phyloP scores from a whole-genome alignment of 2,113 vertebrate genomes.

The Ranitomeya variabilis region DNA sequence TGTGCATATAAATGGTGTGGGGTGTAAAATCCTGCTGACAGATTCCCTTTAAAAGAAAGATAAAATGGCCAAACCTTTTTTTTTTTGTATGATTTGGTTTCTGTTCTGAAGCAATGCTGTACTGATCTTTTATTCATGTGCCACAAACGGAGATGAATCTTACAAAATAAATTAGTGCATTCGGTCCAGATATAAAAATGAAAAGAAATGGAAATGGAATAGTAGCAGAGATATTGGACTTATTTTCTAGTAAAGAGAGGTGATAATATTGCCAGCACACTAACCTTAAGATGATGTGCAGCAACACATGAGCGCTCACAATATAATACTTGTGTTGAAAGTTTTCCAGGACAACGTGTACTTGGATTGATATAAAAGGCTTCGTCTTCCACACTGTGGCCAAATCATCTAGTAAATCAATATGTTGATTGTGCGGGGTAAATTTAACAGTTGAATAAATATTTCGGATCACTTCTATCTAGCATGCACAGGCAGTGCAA shows the following conservation, averaged over 20 bases:
- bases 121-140: no score
- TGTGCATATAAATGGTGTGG: no score
- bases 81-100: no score
- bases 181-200: not conserved
- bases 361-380: slow-evolving; percentile 78
- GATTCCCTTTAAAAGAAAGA: no score
- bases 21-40: no score
- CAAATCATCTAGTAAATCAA: slow-evolving; percentile 67
- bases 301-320: slow-evolving; percentile 6
- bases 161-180: not conserved
- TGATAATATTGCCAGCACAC: slow-evolving; percentile 27
- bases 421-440: slow-evolving; percentile 65
- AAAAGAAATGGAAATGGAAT: not conserved
- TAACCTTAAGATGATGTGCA: slow-evolving; percentile 7
- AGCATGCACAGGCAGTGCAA: not conserved
- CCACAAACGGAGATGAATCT: no score
- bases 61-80: no score
- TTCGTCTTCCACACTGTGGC: slow-evolving; percentile 64
- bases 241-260: slow-evolving; percentile 25
- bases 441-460: slow-evolving; percentile 71
- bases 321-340: slow-evolving; percentile 74
- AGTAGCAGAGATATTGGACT: not conserved
- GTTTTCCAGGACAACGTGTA: slow-evolving; percentile 77
- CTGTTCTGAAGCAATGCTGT: no score
- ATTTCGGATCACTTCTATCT: slow-evolving; percentile 65